Evolutionary conservation across 2,888 invertebrate species (phyloP), one percentile per base, ranked within the genome.

Genomic region (Cheilosia scutellata): DNA sequence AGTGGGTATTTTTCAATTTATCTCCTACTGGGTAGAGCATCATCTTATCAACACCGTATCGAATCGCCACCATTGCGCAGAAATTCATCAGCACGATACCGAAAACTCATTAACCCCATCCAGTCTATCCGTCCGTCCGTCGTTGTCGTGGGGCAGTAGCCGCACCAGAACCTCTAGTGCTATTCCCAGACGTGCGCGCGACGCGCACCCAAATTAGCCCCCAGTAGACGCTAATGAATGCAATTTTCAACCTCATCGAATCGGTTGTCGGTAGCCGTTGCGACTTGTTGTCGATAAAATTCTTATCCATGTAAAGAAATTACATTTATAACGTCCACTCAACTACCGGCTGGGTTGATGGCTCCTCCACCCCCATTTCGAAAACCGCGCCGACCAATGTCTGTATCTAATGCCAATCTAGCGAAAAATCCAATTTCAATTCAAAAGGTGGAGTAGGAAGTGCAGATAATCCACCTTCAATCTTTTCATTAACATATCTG

Each of bases 191-290:
- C 71, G 62, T 57, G 65, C 37, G 29, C 55, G 63, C 49, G 11
- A 33, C 68, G 49, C 68, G 49, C 76, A 86, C 66, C 76, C 82
- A 82, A 86, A 82, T 86, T 82, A 82, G 86, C 82, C 76, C 53
- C 53, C 68, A 86, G 72, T 68, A 76, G 86, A 86, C 86, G 76
- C 76, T 86, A 86, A 86, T 86, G 86, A 86, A 86, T 86, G 86
- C 86, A 86, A 86, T 86, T 86, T 86, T 82, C 82, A 77, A 77
- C 86, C 86, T 86, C 86, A 77, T 86, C 86, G 86, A 82, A 86
- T 86, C 76, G 77, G 76, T 31, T 44, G 68, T 63, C 82, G 72
- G 83, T 84, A 79, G 83, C 79, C 44, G 79, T 60, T 84, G 75
- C 75, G 84, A 71, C 84, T 86, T 82, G 82, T 86, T 82, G 86